Percentiles rank a stretch among this genome's conserved stretches.
Conservation (phyloP, 30 jellyfish, hydroid and myxozoan species). For the Hydractinia echinata region DNA sequence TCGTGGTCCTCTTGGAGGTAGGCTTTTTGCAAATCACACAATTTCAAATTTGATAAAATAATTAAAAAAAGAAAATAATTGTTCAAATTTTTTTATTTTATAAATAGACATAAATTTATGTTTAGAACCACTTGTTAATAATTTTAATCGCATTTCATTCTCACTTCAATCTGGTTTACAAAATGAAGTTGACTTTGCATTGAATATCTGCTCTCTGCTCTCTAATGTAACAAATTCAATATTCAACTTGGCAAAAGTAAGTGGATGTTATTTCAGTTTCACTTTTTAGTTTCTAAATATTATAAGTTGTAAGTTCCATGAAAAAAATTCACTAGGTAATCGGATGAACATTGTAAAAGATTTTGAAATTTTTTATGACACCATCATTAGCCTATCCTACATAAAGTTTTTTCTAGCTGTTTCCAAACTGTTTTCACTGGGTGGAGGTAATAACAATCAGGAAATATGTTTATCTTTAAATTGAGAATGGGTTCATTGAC, state of each 20-base stretch:
- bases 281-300: neutral
- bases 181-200: conserved; percentile 85
- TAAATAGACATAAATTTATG: neutral
- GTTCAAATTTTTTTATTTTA: neutral
- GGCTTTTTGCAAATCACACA: neutral
- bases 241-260: conserved; percentile 83
- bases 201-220: conserved; percentile 77
- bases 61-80: neutral
- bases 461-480: no score
- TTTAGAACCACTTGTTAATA: conserved; percentile 61
- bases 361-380: no score
- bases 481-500: no score
- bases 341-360: no score
- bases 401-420: no score
- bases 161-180: conserved; percentile 76
- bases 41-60: neutral
- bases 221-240: conserved; percentile 89
- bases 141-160: conserved; percentile 67
- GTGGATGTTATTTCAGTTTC: neutral
- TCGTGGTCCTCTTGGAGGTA: conserved; percentile 72
- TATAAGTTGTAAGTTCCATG: no score
- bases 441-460: no score
- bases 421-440: no score
- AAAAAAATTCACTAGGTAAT: no score
- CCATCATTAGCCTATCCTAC: no score